Evolutionary conservation across 92 coral and sea anemone species (phyloP).

Genomic region (Plumapathes pennacea): DNA sequence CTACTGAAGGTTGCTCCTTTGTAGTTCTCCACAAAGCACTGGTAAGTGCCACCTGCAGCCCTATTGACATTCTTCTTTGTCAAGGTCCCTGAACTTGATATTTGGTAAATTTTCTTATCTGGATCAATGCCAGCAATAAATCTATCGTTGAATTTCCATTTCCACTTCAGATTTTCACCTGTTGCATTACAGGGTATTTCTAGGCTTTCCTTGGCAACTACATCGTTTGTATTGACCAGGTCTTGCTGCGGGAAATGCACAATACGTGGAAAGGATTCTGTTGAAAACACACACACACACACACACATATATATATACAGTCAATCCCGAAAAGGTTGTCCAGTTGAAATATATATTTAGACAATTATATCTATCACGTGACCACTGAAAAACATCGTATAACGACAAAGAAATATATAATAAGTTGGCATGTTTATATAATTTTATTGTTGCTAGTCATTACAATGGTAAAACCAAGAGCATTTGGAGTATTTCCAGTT

Average conservation of each 20-base stretch:
- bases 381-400: too few relatives aligned
- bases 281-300: too few relatives aligned
- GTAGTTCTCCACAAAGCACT: slow-evolving; percentile 21
- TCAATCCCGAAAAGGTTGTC: too few relatives aligned
- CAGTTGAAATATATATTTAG: too few relatives aligned
- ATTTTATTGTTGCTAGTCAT: too few relatives aligned
- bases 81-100: slow-evolving; percentile 11
- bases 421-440: too few relatives aligned
- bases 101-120: neutral
- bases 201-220: neutral
- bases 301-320: too few relatives aligned
- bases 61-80: neutral
- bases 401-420: too few relatives aligned
- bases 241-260: slow-evolving; percentile 7
- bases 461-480: too few relatives aligned
- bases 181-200: slow-evolving; percentile 14
- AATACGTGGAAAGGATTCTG: too few relatives aligned
- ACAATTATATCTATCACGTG: too few relatives aligned
- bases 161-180: slow-evolving; percentile 28
- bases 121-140: neutral
- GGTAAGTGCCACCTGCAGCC: slow-evolving; percentile 23
- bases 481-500: too few relatives aligned
- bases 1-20: slow-evolving; percentile 26
- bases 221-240: slow-evolving; percentile 15
- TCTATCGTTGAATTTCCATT: slow-evolving; percentile 32